Percentiles rank a stretch among this genome's conserved stretches.
phyloP scores from a whole-genome alignment of 1,140 invertebrate genomes.

The Drosophila tani region DNA sequence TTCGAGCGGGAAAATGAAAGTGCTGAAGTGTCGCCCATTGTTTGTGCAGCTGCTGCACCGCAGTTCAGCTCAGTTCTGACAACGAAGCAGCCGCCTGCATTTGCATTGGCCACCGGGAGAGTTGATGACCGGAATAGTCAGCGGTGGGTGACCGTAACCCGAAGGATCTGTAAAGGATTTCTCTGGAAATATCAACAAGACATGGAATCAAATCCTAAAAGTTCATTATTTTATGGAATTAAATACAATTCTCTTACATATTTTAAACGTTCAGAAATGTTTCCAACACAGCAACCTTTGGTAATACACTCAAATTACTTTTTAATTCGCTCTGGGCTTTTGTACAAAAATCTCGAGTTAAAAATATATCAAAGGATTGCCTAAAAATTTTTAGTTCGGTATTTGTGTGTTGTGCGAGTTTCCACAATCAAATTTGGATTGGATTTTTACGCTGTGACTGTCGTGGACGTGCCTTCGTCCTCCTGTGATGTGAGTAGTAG shows the following conservation, averaged over 20 bases:
- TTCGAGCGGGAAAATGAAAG: conserved; percentile 74
- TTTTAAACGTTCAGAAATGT: too few species aligned
- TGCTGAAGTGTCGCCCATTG: conserved; percentile 77
- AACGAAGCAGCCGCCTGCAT: conserved; percentile 38
- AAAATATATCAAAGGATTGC: too few species aligned
- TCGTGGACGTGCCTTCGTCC: conserved; percentile 5
- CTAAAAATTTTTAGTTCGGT: conserved; percentile 7
- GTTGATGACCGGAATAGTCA: conserved; percentile 33
- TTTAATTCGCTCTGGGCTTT: too few species aligned
- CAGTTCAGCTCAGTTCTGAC: conserved; percentile 40
- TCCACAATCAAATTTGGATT: conserved; percentile 14
- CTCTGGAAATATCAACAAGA: too few species aligned
- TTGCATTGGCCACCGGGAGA: conserved; percentile 44
- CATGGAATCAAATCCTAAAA: too few species aligned
- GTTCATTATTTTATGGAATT: too few species aligned
- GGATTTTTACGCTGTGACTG: not conserved
- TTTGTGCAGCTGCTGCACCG: conserved; percentile 6
- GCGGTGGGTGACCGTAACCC: not conserved
- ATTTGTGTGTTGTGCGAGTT: not conserved
- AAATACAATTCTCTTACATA: too few species aligned
- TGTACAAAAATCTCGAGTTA: too few species aligned
- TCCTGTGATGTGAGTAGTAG: conserved; percentile 23
- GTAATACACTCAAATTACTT: too few species aligned
- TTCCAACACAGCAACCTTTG: too few species aligned
- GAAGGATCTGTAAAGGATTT: not conserved